These are phyloP conservation scores for Himalopsyche japonica DNA, from an alignment of 2,888 invertebrate species.

Conservation along the genomic window DNA sequence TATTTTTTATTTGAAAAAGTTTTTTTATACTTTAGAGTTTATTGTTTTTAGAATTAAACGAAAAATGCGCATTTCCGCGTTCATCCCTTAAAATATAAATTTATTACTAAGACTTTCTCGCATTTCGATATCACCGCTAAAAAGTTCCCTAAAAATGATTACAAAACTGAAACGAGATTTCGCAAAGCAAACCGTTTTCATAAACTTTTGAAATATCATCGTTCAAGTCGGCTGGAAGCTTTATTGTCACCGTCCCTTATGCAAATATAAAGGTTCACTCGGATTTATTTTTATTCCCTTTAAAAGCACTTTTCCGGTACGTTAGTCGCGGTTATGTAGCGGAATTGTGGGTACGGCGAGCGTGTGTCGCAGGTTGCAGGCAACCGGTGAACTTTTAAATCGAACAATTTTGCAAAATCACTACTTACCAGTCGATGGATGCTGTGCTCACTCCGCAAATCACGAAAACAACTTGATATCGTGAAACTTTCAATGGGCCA, in stretches of 20 bases:
- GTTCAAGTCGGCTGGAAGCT: not conserved
- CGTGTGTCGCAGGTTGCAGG: constrained; percentile 1
- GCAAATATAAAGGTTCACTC: constrained; percentile 26
- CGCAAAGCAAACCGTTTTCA: constrained; percentile 20
- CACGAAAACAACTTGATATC: constrained; percentile 20
- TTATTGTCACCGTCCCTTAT: constrained; percentile 22
- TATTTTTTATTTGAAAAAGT: no score
- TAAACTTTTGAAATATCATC: constrained; percentile 22
- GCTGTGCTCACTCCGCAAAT: constrained; percentile 8
- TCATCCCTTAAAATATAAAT: no score
- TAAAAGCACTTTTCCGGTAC: constrained; percentile 36
- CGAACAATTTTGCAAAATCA: constrained; percentile 23
- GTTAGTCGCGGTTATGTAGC: constrained; percentile 32
- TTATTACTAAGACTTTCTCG: not conserved
- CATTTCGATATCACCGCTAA: not conserved
- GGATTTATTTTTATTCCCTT: constrained; percentile 36
- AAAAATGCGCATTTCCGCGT: no score
- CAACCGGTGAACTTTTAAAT: constrained; percentile 12
- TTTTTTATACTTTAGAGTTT: no score
- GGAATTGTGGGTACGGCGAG: not conserved
- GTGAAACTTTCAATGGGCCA: constrained; percentile 19
- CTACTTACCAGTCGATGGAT: not conserved
- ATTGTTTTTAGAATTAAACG: no score
- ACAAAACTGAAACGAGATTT: not conserved
- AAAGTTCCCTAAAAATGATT: not conserved